These are phyloP conservation scores for Apocrypta bakeri DNA, from an alignment of 1,140 invertebrate species.

Conservation along the genomic window DNA sequence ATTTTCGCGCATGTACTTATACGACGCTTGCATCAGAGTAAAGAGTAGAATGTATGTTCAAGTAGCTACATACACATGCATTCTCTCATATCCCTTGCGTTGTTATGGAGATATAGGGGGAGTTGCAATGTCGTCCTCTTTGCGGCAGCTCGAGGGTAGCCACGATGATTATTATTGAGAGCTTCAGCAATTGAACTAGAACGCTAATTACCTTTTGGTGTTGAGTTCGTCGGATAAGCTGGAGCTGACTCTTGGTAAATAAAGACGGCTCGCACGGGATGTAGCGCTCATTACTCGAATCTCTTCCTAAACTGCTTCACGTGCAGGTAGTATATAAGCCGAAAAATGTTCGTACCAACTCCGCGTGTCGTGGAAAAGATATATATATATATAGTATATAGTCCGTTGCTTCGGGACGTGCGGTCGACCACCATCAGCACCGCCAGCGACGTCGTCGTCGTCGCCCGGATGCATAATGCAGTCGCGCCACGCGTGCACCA, in stretches of 20 bases:
- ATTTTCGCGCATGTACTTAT: neutral
- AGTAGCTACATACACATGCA: too few species aligned
- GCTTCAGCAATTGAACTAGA: neutral
- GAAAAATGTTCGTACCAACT: too few species aligned
- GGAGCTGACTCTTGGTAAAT: neutral
- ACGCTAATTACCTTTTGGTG: neutral
- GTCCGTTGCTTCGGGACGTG: neutral
- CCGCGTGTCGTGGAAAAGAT: too few species aligned
- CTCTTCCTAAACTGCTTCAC: too few species aligned
- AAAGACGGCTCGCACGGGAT: too few species aligned
- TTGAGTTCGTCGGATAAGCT: neutral
- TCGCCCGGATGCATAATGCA: constrained; percentile 66
- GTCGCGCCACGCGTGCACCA: constrained; percentile 47
- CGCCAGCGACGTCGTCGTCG: neutral
- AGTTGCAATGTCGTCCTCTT: neutral
- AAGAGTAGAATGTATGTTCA: too few species aligned
- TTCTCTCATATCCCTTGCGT: neutral
- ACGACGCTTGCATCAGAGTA: neutral
- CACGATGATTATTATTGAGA: neutral
- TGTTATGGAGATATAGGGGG: constrained; percentile 22
- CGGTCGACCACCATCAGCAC: neutral
- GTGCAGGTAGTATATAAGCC: neutral
- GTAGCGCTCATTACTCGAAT: too few species aligned
- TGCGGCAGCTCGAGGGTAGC: neutral
- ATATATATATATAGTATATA: neutral